Evolutionary conservation across 2,888 invertebrate species (phyloP).

Genomic region (Trypoxylon attenuatum): DNA sequence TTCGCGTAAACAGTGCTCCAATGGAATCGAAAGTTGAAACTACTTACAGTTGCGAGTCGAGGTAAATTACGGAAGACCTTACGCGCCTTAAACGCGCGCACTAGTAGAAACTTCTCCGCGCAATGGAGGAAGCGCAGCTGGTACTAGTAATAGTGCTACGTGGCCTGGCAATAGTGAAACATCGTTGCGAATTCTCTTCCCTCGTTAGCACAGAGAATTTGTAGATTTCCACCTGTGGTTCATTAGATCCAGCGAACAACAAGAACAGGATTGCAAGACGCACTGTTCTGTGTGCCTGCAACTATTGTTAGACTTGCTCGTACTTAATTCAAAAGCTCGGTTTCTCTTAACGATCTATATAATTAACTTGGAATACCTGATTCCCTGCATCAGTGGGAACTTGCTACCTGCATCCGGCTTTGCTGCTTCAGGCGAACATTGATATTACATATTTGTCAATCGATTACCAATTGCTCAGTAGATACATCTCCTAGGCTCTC

Average conservation of each 20-base stretch:
- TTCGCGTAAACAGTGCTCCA: not conserved
- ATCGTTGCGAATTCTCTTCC: not conserved
- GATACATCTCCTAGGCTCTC: too few relatives aligned
- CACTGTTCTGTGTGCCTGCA: not conserved
- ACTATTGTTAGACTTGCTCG: not conserved
- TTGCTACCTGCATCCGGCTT: too few relatives aligned
- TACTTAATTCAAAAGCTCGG: too few relatives aligned
- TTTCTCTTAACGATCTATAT: slow-evolving; percentile 2
- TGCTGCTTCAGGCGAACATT: too few relatives aligned
- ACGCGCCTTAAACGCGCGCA: too few relatives aligned
- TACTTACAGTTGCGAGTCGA: not conserved
- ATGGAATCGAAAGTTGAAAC: not conserved
- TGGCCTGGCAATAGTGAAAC: not conserved
- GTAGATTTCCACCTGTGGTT: too few relatives aligned
- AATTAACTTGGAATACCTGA: not conserved
- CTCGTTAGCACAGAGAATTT: not conserved
- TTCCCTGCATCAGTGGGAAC: slow-evolving; percentile 2
- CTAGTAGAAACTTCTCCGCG: not conserved
- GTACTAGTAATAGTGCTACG: not conserved
- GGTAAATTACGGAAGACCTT: not conserved
- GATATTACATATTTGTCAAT: too few relatives aligned
- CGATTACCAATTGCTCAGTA: too few relatives aligned
- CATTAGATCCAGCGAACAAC: not conserved
- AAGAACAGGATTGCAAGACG: not conserved
- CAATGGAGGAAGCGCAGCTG: not conserved